phyloP scores from a whole-genome alignment of 2,888 invertebrate genomes.

The Dasypogon diadema region DNA sequence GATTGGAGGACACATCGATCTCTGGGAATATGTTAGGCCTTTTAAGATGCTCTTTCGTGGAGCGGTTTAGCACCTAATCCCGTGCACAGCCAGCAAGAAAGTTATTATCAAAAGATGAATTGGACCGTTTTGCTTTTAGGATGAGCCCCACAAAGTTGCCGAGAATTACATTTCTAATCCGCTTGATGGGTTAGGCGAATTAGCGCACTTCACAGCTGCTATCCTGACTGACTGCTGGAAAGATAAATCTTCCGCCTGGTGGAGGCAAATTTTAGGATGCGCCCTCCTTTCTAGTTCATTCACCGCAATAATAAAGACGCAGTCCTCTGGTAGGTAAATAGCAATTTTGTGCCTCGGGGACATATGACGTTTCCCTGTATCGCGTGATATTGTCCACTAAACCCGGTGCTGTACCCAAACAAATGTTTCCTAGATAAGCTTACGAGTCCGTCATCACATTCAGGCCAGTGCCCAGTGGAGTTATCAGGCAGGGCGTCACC shows the following conservation, averaged over 20 bases:
- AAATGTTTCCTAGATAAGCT: conserved; percentile 32
- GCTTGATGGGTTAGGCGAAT: conserved; percentile 13
- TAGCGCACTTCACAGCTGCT: conserved; percentile 19
- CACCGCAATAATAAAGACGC: not conserved
- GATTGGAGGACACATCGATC: too few species aligned
- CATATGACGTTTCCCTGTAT: not conserved
- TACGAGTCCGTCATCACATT: not conserved
- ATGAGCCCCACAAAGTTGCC: not conserved
- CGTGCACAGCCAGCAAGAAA: not conserved
- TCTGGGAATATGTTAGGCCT: not conserved
- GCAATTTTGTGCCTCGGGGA: not conserved
- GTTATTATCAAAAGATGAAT: conserved; percentile 29
- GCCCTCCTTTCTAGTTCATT: too few species aligned
- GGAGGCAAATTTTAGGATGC: too few species aligned
- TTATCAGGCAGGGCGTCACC: conserved; percentile 10
- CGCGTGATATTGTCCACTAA: conserved; percentile 37
- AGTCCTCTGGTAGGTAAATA: not conserved
- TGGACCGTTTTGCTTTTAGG: too few species aligned
- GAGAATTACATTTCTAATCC: conserved; percentile 8
- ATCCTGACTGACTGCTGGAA: too few species aligned
- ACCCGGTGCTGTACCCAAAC: not conserved
- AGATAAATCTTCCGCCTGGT: too few species aligned
- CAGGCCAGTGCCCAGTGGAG: not conserved
- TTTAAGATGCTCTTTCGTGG: not conserved
- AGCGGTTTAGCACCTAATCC: conserved; percentile 10